Evolutionary conservation across 2,797 vertebrate species (phyloP).

Genomic region (Pangasius sanitwongsei): DNA sequence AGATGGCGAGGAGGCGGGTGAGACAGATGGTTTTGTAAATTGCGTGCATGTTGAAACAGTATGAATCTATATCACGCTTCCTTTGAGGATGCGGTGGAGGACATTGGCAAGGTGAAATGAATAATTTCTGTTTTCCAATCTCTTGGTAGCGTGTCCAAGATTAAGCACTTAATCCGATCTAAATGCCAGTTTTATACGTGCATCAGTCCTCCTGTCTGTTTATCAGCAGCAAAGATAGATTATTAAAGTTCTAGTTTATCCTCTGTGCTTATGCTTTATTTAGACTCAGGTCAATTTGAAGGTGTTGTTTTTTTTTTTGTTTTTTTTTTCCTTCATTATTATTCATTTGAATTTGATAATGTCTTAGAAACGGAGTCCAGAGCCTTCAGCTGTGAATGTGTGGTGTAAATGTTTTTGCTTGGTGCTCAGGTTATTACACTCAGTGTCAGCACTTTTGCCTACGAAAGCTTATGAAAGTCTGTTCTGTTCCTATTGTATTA

Average conservation of each 20-base stretch:
- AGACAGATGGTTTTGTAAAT: slow-evolving; percentile 44
- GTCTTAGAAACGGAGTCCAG: not conserved
- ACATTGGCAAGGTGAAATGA: not conserved
- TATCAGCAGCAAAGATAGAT: not conserved
- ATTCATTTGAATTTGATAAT: not conserved
- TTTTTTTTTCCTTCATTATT: not conserved
- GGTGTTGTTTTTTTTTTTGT: not conserved
- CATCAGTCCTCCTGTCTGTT: not conserved
- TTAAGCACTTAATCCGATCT: slow-evolving; percentile 3
- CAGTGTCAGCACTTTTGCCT: not conserved
- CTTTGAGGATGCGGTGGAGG: not conserved
- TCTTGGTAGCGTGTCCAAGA: not conserved
- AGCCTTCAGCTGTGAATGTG: not conserved
- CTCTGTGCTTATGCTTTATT: not conserved
- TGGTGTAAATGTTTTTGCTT: not conserved
- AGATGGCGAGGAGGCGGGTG: not conserved
- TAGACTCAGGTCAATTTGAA: not conserved
- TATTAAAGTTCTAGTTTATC: not conserved
- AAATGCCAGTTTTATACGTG: not conserved
- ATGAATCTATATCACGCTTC: slow-evolving; percentile 13
- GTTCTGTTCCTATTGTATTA: not conserved
- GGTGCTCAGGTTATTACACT: not conserved
- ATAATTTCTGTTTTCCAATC: not conserved
- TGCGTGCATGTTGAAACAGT: slow-evolving; percentile 29
- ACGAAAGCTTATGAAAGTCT: not conserved